These are phyloP conservation scores for Verasper variegatus DNA, from an alignment of 2,113 vertebrate genomes.

Conservation along the genomic window DNA sequence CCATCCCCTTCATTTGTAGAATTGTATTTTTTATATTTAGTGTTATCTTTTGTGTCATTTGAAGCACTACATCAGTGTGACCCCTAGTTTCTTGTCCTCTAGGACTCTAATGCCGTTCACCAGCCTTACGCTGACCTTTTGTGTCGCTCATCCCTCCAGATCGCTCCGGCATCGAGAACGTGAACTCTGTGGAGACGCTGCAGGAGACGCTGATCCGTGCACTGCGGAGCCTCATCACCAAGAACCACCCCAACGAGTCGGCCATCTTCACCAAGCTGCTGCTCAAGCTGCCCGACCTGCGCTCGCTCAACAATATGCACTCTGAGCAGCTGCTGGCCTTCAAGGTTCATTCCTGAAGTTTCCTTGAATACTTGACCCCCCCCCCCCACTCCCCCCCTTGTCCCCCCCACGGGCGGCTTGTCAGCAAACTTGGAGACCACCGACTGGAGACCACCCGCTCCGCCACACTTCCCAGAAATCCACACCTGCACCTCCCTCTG, in stretches of 20 bases:
- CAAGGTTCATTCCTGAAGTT: conserved; percentile 92
- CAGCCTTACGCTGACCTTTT: background rate
- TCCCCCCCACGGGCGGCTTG: background rate
- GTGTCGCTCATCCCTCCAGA: conserved; percentile 78
- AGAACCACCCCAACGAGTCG: conserved; percentile 94
- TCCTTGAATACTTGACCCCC: background rate
- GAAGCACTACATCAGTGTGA: background rate
- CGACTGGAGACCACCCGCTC: conserved; percentile 5
- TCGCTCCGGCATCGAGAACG: conserved; percentile 95
- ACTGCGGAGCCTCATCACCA: conserved; percentile 92
- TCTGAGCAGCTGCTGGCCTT: conserved; percentile 97
- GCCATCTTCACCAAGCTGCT: conserved; percentile 97
- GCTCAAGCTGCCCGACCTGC: conserved; percentile 95
- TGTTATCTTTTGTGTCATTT: too few relatives aligned
- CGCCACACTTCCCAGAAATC: background rate
- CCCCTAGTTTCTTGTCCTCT: too few relatives aligned
- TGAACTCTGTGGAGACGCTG: conserved; percentile 93
- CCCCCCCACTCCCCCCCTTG: background rate
- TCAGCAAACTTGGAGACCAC: conserved; percentile 12
- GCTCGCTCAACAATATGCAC: conserved; percentile 98
- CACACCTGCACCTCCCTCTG: background rate
- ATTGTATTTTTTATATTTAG: too few relatives aligned
- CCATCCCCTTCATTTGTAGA: too few relatives aligned
- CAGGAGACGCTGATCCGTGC: conserved; percentile 95
- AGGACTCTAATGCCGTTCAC: too few relatives aligned